Evolutionary conservation across 2,888 invertebrate genomes (phyloP).

Genomic region (Unio delphinus): DNA sequence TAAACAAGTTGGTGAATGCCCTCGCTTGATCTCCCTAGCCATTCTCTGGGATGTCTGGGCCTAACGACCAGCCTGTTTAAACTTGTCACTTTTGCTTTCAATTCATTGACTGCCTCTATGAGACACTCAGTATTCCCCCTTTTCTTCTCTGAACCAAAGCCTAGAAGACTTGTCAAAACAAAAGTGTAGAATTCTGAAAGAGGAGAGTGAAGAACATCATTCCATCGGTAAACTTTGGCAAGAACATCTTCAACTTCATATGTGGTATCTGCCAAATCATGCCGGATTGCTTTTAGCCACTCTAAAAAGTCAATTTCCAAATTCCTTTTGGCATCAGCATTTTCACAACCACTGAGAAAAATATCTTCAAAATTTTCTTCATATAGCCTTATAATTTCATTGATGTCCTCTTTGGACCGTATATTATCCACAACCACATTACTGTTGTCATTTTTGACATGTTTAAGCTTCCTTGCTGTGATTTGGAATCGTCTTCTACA

Average conservation of each 20-base stretch:
- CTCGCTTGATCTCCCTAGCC: conserved; percentile 24
- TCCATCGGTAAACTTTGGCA: conserved; percentile 20
- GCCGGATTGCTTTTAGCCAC: conserved; percentile 35
- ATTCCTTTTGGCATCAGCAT: conserved; percentile 7
- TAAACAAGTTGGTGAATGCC: conserved; percentile 20
- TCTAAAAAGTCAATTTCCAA: conserved; percentile 30
- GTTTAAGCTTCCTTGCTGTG: conserved; percentile 23
- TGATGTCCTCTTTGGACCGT: conserved; percentile 13
- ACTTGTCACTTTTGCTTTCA: conserved; percentile 21
- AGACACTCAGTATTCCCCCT: conserved; percentile 20
- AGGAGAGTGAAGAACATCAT: conserved; percentile 20
- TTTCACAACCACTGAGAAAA: conserved; percentile 2
- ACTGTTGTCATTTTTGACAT: conserved; percentile 8
- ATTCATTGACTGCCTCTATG: conserved; percentile 18
- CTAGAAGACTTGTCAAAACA: conserved; percentile 30
- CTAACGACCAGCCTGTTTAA: conserved; percentile 13
- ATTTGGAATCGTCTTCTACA: conserved; percentile 19
- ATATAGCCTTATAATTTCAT: conserved; percentile 17
- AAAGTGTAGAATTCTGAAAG: conserved; percentile 31
- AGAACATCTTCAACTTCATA: conserved; percentile 26
- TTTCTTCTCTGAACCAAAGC: conserved; percentile 20
- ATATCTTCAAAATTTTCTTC: conserved; percentile 25
- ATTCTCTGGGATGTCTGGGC: conserved; percentile 31
- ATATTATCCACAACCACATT: conserved; percentile 18
- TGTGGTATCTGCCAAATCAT: conserved; percentile 4